Evolutionary conservation across 2,113 vertebrate genomes (phyloP), one percentile per base, ranked within the genome.

Genomic region (Xiphophorus couchianus): DNA sequence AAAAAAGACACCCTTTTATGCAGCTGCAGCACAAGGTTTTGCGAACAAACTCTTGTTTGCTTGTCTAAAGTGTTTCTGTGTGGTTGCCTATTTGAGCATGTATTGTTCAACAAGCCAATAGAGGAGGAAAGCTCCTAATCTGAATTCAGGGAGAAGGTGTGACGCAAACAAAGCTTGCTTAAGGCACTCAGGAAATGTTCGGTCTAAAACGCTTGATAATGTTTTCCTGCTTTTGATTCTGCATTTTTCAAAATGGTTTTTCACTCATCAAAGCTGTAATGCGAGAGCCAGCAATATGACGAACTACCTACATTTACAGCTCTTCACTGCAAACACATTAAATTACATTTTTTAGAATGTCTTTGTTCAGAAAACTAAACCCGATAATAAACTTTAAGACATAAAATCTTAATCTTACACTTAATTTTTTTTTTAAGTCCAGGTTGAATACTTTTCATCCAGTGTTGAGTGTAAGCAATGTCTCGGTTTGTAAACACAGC

Each of bases 181-280:
- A 83, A 88, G 74, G 85, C 84, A 71, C 70, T 17, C 48, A 86
- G 76, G 81, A 88, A 68, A 71, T 62, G 66, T 79, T 88, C 74
- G 91, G 84, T 76, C 74, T 74, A 64, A 86, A 84, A 30, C 66
- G 80, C 84, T 81, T 85, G 81, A 80, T 75, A 78, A 42, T 28
- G 39, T 54, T 66, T 86, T 81, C 54, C 71, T 62, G 28, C 42
- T 72, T 77, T 63, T 61, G 66, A 72, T 78, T 78, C 62, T 30
- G 58, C 27, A 42, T 76, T 51, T 44, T 64, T 68, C 69, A 42
- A 37, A 72, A 76, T 58, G 70, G 4, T 2, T 60, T 33, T 33
- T 67, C 48, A 51, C 35, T 30, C 75, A 12, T 27, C 63, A 63
- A 3, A 4, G 17, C 68, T 35, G 72, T 71, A 3, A 67, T 51